Percentiles rank a stretch among this genome's conserved stretches.
Evolutionary conservation across 2,888 invertebrate genomes (phyloP).

Genomic region (Coenonympha glycerion): DNA sequence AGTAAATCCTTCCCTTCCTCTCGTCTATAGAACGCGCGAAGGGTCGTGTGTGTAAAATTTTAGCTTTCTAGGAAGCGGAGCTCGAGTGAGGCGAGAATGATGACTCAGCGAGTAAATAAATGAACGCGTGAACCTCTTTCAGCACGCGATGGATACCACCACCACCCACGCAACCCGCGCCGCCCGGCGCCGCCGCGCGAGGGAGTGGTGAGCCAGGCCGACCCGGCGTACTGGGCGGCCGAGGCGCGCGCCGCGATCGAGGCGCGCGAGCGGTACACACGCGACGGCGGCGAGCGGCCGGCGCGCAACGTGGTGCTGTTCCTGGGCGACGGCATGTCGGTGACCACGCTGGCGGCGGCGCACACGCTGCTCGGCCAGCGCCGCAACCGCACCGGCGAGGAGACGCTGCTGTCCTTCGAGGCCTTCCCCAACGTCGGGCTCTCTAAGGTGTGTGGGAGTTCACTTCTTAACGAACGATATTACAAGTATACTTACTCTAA

Average conservation of each 20-base stretch:
- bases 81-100: no score
- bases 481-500: no score
- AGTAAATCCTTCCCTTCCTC: no score
- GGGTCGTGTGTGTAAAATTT: no score
- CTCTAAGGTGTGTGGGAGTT: no score
- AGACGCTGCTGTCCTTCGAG: constrained; percentile 77
- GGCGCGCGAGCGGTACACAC: constrained; percentile 46
- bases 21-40: no score
- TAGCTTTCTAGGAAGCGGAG: no score
- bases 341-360: constrained; percentile 80
- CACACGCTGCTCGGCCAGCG: constrained; percentile 79
- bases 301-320: constrained; percentile 79
- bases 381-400: constrained; percentile 72
- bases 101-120: no score
- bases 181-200: background rate
- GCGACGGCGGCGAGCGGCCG: constrained; percentile 34
- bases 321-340: constrained; percentile 85
- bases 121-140: no score
- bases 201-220: constrained; percentile 25
- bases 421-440: constrained; percentile 75
- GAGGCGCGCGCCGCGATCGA: constrained; percentile 56
- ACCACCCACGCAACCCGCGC: background rate
- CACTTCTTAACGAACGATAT: no score
- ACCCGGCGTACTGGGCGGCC: constrained; percentile 57
- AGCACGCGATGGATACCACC: constrained; percentile 16